These are phyloP conservation scores for Erpetoichthys calabaricus DNA, from an alignment of 2,797 vertebrate species.

Conservation along the genomic window DNA sequence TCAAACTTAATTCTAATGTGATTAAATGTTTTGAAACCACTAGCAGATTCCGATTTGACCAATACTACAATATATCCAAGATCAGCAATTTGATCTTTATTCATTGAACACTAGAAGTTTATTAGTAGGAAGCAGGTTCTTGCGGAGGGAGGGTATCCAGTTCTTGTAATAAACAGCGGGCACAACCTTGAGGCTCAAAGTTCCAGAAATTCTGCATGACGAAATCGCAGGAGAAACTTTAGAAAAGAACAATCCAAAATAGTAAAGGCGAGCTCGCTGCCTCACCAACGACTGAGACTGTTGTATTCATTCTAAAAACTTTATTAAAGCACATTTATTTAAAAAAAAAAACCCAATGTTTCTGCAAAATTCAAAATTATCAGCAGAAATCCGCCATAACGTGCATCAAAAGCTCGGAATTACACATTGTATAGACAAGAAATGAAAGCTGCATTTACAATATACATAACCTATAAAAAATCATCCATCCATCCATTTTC, in stretches of 20 bases:
- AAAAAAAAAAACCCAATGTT: not conserved
- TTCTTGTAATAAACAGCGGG: constrained; percentile 13
- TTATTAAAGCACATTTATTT: not conserved
- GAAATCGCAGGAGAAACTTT: constrained; percentile 3
- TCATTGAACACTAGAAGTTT: constrained; percentile 4
- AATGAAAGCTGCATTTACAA: no score
- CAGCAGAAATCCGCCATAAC: no score
- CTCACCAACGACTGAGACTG: no score
- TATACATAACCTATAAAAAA: no score
- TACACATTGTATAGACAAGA: no score
- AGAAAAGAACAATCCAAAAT: not conserved
- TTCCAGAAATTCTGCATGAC: constrained; percentile 13
- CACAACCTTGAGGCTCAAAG: constrained; percentile 27
- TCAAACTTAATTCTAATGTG: constrained; percentile 5
- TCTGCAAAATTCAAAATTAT: not conserved
- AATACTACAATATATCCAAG: no score
- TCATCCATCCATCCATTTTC: no score
- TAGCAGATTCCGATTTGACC: no score
- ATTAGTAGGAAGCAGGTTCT: constrained; percentile 29
- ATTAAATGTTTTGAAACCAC: no score
- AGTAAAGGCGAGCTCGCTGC: no score
- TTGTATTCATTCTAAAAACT: not conserved
- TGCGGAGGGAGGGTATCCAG: constrained; percentile 27
- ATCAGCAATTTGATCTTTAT: no score
- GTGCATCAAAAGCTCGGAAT: no score